Evolutionary conservation across 2,888 invertebrate genomes (phyloP), one percentile per base, ranked within the genome.

Genomic region (Agapetus fuscipes): DNA sequence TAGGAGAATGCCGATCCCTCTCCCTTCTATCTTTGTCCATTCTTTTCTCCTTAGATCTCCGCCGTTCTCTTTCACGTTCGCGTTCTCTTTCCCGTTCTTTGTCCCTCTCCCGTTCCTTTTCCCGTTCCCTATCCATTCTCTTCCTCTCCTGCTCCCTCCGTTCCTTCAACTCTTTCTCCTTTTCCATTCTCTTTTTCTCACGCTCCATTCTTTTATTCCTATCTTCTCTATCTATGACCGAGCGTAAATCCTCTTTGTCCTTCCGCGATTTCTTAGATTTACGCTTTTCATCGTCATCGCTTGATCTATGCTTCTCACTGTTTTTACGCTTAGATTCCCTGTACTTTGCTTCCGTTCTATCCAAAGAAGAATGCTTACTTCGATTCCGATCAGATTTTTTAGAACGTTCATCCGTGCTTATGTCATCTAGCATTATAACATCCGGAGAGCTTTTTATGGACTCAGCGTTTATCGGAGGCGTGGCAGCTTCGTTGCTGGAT

Each of bases 371-470:
- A 3, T 37, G 43, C 17, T 27, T 33, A n/a, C 14, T 35, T 3
- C 30, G 17, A 4, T 30, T 30, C 27, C 35, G 30, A 10, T 37
- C 32, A 17, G 34, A 30, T 34, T 48, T 36, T 27, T 30, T 44
- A 14, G 43, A 46, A 7, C 28, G 48, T 45, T 33, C 74, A 34
- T 76, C 71, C 44, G 72, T 74, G 48, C 79, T 78, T 51, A 74
- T 73, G 56, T 81, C 80, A 56, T 76, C 76, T 51, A 79, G 68
- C 50, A 75, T 64, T 56, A 80, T 80, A 48, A 79, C 60, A 51
- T 40, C 51, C 42, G 12, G 46, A 17, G 17, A 53, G 49, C 46
- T 56, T 56, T 41, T 38, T 10, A 38, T 11, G 15, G 38, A 29
- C 12, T 37, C 34, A 3, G 20, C 15, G 30, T 54, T 51, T 15